Evolutionary conservation across 2,888 invertebrate genomes (phyloP), one percentile per base, ranked within the genome.

Genomic region (Blomia tropicalis): DNA sequence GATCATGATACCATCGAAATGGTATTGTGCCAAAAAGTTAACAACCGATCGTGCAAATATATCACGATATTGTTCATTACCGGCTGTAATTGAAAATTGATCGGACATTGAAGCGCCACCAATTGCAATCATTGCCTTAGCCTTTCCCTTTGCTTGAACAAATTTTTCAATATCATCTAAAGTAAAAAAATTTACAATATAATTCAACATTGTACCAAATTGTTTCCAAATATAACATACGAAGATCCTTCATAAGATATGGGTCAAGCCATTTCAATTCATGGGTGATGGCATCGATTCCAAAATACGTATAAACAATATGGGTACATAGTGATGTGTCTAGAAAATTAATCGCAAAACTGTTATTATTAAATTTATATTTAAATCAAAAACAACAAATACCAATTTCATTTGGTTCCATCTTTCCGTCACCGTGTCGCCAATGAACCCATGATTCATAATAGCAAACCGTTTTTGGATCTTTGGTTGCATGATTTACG

Each of bases 361-460:
- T n/a, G n/a, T n/a, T n/a, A n/a, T n/a, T n/a, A n/a, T n/a, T n/a
- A n/a, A n/a, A n/a, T n/a, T n/a, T n/a, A n/a, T n/a, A 41, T n/a
- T 44, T 17, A 3, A 43, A n/a, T 14, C 27, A 53, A 53, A 53
- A 4, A 27, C 7, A 36, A 58, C 43, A 43, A 14, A 31, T 27
- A 58, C 59, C 59, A n/a, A 58, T 58, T 3, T 58, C 43, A 17
- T 58, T 27, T 17, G 43, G 41, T 22, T 32, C 43, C 36, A 58
- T 41, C n/a, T 58, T 36, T 11, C 59, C 59, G 4, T 58, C 43
- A 27, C 43, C 59, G 17, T 32, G 36, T 2, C 59, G 23, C 36
- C 43, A 58, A 22, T 58, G 43, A 22, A 41, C 59, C 59, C 59
- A 58, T 7, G 59, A 58, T 19, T 58, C 59, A 29, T 41, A 58